These are phyloP conservation scores for Dusona sp. DNA, from an alignment of 2,888 invertebrate species.

Conservation along the genomic window DNA sequence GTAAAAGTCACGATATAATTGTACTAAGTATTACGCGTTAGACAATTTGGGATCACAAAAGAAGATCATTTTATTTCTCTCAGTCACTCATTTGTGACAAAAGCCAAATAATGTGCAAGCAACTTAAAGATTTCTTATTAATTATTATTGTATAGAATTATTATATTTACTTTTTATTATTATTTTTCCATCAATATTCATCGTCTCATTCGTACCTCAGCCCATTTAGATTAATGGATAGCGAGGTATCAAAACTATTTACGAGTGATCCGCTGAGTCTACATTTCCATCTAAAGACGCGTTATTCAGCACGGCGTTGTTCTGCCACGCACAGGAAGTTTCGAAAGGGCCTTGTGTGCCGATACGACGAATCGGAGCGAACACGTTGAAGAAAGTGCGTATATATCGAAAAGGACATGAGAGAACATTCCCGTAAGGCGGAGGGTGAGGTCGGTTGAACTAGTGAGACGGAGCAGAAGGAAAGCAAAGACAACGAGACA, in stretches of 20 bases:
- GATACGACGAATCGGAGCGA: constrained; percentile 36
- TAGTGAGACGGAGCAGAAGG: constrained; percentile 55
- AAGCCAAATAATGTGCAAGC: too few species aligned
- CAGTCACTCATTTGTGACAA: too few species aligned
- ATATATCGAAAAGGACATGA: constrained; percentile 28
- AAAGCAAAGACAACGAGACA: constrained; percentile 65
- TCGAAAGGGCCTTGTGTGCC: constrained; percentile 62
- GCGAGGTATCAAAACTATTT: constrained; percentile 82
- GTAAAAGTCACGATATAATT: too few species aligned
- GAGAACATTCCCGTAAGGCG: constrained; percentile 46
- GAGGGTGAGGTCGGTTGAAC: constrained; percentile 48
- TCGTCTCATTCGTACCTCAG: constrained; percentile 66
- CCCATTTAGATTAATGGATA: constrained; percentile 69
- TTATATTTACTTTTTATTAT: constrained; percentile 44
- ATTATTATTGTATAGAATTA: too few species aligned
- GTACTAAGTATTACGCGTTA: too few species aligned
- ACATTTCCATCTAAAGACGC: constrained; percentile 84
- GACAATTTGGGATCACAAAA: too few species aligned
- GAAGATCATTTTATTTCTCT: constrained; percentile 72
- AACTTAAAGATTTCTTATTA: background rate
- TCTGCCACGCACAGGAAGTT: constrained; percentile 73
- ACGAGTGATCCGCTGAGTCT: constrained; percentile 84
- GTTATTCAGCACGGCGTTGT: constrained; percentile 68
- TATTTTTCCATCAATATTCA: constrained; percentile 83
- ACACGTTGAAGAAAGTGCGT: constrained; percentile 35